Evolutionary conservation across 2,888 invertebrate species (phyloP).

Genomic region (Aphidoletes aphidimyza): DNA sequence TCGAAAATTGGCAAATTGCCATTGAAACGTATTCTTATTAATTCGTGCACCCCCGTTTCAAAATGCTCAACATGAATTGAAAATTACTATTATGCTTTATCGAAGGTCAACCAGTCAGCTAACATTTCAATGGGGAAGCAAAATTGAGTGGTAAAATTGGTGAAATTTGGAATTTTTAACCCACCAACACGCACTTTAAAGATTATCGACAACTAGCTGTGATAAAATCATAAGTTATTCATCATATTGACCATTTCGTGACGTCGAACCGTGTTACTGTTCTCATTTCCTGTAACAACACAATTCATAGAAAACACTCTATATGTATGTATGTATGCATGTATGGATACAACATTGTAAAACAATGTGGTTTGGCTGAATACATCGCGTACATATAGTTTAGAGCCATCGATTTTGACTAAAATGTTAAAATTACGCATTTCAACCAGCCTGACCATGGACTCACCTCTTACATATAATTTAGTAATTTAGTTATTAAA

Average conservation of each 20-base stretch:
- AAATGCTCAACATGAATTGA: no score
- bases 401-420: background rate
- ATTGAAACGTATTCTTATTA: background rate
- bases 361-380: background rate
- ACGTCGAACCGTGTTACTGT: background rate
- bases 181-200: background rate
- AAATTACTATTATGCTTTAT: no score
- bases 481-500: slow-evolving; percentile 48
- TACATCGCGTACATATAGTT: background rate
- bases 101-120: no score
- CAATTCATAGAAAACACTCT: background rate
- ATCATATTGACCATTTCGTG: slow-evolving; percentile 24
- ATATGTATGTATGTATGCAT: background rate
- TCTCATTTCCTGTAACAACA: background rate
- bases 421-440: background rate
- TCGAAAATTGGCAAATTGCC: background rate
- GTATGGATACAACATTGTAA: background rate
- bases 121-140: background rate
- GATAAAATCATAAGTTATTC: slow-evolving; percentile 44
- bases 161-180: background rate
- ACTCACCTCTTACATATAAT: background rate
- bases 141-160: no score
- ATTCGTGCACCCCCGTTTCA: no score
- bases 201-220: slow-evolving; percentile 29
- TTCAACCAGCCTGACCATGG: background rate